Evolutionary conservation across 1,140 invertebrate species (phyloP).

Genomic region (Caerostris darwini): DNA sequence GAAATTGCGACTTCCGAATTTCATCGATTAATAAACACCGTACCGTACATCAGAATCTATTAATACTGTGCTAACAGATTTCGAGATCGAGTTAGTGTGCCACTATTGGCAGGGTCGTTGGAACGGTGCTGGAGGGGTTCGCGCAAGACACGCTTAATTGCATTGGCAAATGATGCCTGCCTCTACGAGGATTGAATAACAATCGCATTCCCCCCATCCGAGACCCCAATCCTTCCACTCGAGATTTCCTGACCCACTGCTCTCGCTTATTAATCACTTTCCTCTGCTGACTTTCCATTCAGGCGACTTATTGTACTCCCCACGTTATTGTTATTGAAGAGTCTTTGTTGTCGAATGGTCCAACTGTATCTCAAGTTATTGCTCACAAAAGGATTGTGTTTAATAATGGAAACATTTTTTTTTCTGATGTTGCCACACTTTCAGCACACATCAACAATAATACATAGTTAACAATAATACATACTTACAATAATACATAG

Average conservation of each 20-base stretch:
- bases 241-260: neutral
- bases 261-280: neutral
- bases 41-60: neutral
- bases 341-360: too few species aligned
- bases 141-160: neutral
- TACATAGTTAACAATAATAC: too few species aligned
- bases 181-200: neutral
- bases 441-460: too few species aligned
- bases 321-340: too few species aligned
- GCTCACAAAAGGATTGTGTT: too few species aligned
- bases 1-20: too few species aligned
- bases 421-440: too few species aligned
- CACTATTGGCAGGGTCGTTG: neutral
- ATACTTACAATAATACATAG: too few species aligned
- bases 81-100: slow-evolving; percentile 29
- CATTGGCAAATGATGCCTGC: neutral
- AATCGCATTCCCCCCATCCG: neutral
- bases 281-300: neutral
- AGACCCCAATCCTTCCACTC: neutral
- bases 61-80: neutral
- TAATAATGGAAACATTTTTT: too few species aligned
- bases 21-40: neutral
- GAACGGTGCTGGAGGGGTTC: neutral
- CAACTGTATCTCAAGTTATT: too few species aligned
- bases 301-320: too few species aligned